Percentiles rank a stretch among this genome's conserved stretches.
Conservation (phyloP, 2,113 vertebrate species). For the Progne subis region DNA sequence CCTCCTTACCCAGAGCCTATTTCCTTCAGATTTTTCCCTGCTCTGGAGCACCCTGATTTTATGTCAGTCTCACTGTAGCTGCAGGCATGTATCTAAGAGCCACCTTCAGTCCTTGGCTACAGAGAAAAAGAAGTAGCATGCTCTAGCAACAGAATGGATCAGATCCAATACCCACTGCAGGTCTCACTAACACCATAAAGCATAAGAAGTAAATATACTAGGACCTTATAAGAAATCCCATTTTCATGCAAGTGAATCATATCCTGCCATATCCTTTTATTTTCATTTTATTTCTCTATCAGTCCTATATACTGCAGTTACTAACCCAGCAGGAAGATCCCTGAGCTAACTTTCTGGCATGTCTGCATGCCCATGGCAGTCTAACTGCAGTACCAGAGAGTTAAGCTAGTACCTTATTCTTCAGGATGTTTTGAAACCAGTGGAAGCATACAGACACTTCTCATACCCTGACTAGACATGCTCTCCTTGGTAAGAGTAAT, state of each 20-base stretch:
- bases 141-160: not conserved
- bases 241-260: not conserved
- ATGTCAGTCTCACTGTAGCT: not conserved
- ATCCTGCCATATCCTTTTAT: not conserved
- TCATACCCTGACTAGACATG: not conserved
- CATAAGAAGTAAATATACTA: not conserved
- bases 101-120: not conserved
- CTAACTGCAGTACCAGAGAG: not conserved
- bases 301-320: not conserved
- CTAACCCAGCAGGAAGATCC: not conserved
- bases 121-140: not conserved
- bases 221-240: not conserved
- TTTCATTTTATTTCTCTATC: not conserved
- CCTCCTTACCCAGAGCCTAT: not conserved
- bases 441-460: not conserved
- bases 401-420: not conserved
- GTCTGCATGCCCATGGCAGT: not conserved
- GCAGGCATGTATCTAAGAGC: not conserved
- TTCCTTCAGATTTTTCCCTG: not conserved
- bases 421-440: not conserved
- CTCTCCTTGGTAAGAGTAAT: not conserved
- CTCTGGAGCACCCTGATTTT: not conserved
- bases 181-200: not conserved
- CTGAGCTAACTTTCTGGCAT: not conserved
- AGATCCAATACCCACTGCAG: not conserved